Percentiles rank a stretch among this genome's conserved stretches.
phyloP scores from a whole-genome alignment of 2,113 vertebrate genomes.

The Amia ocellicauda region DNA sequence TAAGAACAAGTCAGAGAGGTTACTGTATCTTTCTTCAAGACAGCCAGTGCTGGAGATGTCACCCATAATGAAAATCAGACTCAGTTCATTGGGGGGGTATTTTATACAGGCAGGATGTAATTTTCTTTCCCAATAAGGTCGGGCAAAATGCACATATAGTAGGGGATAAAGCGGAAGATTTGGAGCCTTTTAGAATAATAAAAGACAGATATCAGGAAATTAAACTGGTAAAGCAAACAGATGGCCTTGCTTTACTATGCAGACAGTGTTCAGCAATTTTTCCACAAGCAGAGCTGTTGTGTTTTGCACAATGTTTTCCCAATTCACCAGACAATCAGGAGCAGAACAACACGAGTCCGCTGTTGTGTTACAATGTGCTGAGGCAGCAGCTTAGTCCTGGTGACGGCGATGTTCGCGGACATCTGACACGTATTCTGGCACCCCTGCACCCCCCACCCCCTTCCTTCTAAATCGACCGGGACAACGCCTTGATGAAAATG shows the following conservation, averaged over 20 bases:
- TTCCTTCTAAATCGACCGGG: conserved; percentile 58
- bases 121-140: background rate
- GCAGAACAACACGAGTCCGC: conserved; percentile 43
- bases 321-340: conserved; percentile 61
- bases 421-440: conserved; percentile 65
- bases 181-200: conserved; percentile 7
- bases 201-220: conserved; percentile 15
- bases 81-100: background rate
- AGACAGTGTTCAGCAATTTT: conserved; percentile 55
- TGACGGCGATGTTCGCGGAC: conserved; percentile 56
- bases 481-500: conserved; percentile 24
- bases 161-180: background rate
- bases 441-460: conserved; percentile 38
- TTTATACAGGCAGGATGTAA: background rate
- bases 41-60: background rate
- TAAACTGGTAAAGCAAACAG: conserved; percentile 41
- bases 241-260: conserved; percentile 55
- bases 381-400: conserved; percentile 57
- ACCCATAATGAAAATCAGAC: background rate
- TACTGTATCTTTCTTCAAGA: background rate
- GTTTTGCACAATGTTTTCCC: conserved; percentile 59
- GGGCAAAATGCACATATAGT: background rate
- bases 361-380: conserved; percentile 50
- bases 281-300: conserved; percentile 46
- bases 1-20: background rate